Percentiles rank a stretch among this genome's conserved stretches.
Conservation (phyloP, 2,797 vertebrate species). For the Serranus cabrilla region DNA sequence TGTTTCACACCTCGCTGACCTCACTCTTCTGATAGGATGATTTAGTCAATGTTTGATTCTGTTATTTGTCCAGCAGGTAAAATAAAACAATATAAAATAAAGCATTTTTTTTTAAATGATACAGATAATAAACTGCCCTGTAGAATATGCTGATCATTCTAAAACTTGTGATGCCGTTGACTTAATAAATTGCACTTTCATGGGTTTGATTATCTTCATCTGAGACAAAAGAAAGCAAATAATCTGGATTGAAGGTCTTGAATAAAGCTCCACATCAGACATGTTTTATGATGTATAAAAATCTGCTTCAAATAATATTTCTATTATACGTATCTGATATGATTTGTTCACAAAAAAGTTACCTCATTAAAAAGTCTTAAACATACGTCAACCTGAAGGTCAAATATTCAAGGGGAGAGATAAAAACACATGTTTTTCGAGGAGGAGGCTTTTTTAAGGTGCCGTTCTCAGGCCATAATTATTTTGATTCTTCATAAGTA, state of each 20-base stretch:
- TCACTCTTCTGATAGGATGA: constrained; percentile 8
- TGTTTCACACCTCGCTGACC: constrained; percentile 7
- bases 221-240: background rate
- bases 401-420: background rate
- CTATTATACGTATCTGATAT: no score
- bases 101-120: background rate
- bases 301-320: no score
- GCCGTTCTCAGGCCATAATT: background rate
- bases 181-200: background rate
- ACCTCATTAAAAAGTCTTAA: no score
- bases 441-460: background rate
- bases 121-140: constrained; percentile 4
- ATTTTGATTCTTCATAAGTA: background rate
- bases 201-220: constrained; percentile 1
- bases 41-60: constrained; percentile 20
- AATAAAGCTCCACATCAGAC: no score
- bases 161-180: no score
- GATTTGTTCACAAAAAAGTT: background rate
- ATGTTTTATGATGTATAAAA: no score
- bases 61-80: background rate
- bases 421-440: background rate
- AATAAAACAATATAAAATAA: background rate
- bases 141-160: no score
- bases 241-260: background rate
- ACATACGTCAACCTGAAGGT: background rate